Base-by-base conservation (phyloP, 2,888 invertebrate genomes). In the Podotricha telesiphe region DNA sequence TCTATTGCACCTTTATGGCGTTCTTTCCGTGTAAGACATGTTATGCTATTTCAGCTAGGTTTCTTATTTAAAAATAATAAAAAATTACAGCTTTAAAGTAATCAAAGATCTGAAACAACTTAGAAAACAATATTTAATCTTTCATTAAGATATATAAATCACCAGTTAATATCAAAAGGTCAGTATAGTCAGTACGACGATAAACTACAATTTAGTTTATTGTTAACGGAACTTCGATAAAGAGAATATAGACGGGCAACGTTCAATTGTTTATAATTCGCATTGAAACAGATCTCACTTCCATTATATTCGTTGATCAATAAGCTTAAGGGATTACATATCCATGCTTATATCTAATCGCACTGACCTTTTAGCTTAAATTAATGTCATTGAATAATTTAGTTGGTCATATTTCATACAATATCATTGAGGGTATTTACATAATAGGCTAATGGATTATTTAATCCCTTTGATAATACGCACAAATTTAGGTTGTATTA, bases 391-490 rank as follows among this genome's bases (percentile, higher is more conserved):
- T 65, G 65, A 65, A 50, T 58, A 68, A 55, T 56, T 67, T 73
- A 74, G 28, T 48, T 48, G 48, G 13, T 48, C 34, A 19, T 62
- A 48, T 47, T 62, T 58, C 42, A 45, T 42, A 59, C 58, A 45
- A 45, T 59, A 59, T 59, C 45, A 59, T 59, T 55, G 42, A 42
- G 45, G 45, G 1, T 59, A 59, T 59, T 59, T 59, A 22, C 45
- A 59, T 45, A 45, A 59, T 59, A 22, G n/a, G 10, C 42, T 15
- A 58, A 22, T 20, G 19, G 20, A 58, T n/a, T 42, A 10, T 42
- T 58, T 58, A 58, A 42, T 58, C 58, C 42, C 20, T 58, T 58
- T 20, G 55, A 19, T 56, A 79, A 80, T 76, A 77, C 37, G n/a
- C n/a, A 10, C 37, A 37, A 73, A 75, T 77, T 74, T n/a, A 11